Evolutionary conservation across 2,113 vertebrate species (phyloP).

Genomic region (Kryptolebias marmoratus): DNA sequence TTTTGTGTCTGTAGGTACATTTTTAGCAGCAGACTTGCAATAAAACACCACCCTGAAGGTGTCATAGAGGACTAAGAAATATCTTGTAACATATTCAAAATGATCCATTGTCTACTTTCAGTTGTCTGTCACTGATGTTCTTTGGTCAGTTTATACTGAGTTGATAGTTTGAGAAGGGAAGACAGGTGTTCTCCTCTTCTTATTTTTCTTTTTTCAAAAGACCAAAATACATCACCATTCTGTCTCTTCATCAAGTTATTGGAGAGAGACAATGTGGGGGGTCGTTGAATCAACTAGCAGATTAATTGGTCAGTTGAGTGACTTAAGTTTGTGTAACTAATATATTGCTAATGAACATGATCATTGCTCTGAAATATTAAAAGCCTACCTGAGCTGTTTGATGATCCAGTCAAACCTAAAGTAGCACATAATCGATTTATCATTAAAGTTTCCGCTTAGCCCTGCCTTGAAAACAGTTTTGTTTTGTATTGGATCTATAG

Average conservation of each 20-base stretch:
- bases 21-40: not conserved
- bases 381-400: no score
- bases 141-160: not conserved
- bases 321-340: not conserved
- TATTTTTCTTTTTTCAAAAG: not conserved
- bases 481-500: no score
- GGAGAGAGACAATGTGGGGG: not conserved
- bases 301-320: not conserved
- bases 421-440: no score
- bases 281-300: not conserved
- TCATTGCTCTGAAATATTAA: no score
- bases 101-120: not conserved
- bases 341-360: not conserved
- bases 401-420: no score
- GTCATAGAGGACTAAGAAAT: constrained; percentile 15
- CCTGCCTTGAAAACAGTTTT: no score
- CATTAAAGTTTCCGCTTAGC: no score
- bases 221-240: not conserved
- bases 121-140: constrained; percentile 4
- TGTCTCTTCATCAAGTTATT: not conserved
- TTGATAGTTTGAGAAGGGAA: not conserved
- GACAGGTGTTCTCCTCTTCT: not conserved
- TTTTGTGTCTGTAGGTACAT: not conserved
- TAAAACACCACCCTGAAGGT: not conserved
- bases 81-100: constrained; percentile 2